Evolutionary conservation across 1,140 invertebrate genomes (phyloP).

Genomic region (Plectrocnemia conspersa): DNA sequence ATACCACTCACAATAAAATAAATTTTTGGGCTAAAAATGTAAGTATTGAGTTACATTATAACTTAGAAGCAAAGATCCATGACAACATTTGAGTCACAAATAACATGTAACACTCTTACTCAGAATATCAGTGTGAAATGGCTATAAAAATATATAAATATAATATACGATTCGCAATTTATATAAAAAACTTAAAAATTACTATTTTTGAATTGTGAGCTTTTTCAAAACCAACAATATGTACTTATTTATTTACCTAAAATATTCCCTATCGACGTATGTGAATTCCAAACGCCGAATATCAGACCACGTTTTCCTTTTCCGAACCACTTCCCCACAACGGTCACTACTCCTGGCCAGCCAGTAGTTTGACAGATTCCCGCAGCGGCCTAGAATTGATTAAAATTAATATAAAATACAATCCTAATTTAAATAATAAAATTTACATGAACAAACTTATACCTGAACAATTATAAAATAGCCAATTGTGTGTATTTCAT

Average conservation of each 20-base stretch:
- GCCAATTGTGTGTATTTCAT: conserved; percentile 75
- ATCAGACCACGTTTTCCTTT: conserved; percentile 86
- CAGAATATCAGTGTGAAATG: too few relatives aligned
- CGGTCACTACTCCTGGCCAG: conserved; percentile 83
- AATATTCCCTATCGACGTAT: conserved; percentile 94
- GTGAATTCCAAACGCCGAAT: conserved; percentile 95
- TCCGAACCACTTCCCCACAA: conserved; percentile 94
- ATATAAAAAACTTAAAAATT: too few relatives aligned
- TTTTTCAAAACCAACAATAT: too few relatives aligned
- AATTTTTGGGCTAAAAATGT: too few relatives aligned
- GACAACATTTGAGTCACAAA: too few relatives aligned
- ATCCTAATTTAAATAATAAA: conserved; percentile 15
- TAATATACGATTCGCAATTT: too few relatives aligned
- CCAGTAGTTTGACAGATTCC: conserved; percentile 89
- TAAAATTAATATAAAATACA: conserved; percentile 3
- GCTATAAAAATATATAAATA: too few relatives aligned
- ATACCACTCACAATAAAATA: too few relatives aligned
- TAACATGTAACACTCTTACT: too few relatives aligned
- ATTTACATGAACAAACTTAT: conserved; percentile 29
- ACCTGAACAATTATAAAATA: conserved; percentile 90
- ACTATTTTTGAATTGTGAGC: too few relatives aligned
- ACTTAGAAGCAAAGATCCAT: too few relatives aligned
- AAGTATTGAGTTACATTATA: too few relatives aligned
- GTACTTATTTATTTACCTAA: conserved; percentile 69
- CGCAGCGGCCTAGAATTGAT: conserved; percentile 59